Base-by-base conservation (phyloP, 2,797 vertebrate species). In the Ceryle rudis region DNA sequence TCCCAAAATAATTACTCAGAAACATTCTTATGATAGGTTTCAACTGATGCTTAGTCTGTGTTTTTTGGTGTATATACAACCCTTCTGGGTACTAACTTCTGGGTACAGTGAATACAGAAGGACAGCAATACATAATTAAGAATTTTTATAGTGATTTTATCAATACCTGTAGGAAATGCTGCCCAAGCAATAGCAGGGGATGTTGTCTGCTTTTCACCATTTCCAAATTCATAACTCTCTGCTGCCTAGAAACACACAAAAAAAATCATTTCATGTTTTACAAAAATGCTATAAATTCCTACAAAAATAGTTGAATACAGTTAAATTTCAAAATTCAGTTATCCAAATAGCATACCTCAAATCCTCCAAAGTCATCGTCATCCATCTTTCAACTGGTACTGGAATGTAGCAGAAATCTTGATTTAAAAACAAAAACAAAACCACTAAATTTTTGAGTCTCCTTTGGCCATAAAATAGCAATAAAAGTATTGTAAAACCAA, bases 281-380 rank as follows among this genome's bases (percentile, higher is more conserved):
- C 6, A 81, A 78, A 72, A 54, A 69, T 3, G 7, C 21, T 57
- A 28, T 5, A 29, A 42, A 58, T 10, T 22, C 28, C 37, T 49
- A 49, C 10, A 21, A 61, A 81, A 86, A 28, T 2, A 62, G 29
- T 8, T 57, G 15, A 49, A 85, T 73, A 73, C 2, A 82, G 20
- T 42, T 77, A 52, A 4, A 37, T 82, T 89, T 93, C 25, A 90
- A 92, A 92, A 55, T 39, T 44, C 89, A 95, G 16, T 17, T 21
- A 86, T 65, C 31, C 83, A 82, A 90, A 74, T 10, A 89, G 52
- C 97, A 60, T 98, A 98, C 98, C 98, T 98, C 98, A 97, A 98
- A 98, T 88, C 98, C 98, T 93, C 98, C 98, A 86, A 98, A 98
- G 83, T 98, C 98, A n/a, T 98, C 98, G 18, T 98, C 98, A 69